Evolutionary conservation across 1,140 invertebrate species (phyloP).

Genomic region (Mya arenaria): DNA sequence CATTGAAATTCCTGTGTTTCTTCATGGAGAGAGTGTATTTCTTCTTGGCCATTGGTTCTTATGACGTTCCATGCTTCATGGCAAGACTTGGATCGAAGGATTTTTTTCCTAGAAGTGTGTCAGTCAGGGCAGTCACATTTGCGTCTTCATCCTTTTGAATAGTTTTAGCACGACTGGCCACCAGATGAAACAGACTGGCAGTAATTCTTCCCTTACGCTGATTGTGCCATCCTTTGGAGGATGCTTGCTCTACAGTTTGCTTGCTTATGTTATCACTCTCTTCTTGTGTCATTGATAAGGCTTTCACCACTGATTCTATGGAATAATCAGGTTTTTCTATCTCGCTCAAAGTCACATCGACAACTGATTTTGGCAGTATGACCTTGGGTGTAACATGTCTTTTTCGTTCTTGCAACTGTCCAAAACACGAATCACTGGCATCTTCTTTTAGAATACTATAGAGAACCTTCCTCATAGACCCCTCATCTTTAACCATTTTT

Average conservation of each 20-base stretch:
- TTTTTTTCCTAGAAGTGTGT: constrained; percentile 6
- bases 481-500: too few species aligned
- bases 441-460: too few species aligned
- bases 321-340: too few species aligned
- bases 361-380: too few species aligned
- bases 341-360: too few species aligned
- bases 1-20: constrained; percentile 27
- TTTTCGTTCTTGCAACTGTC: too few species aligned
- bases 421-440: too few species aligned
- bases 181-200: constrained; percentile 18
- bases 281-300: too few species aligned
- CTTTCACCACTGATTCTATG: too few species aligned
- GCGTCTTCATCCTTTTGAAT: constrained; percentile 7
- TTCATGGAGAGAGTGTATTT: constrained; percentile 11
- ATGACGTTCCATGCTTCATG: constrained; percentile 49
- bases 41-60: constrained; percentile 37
- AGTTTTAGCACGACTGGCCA: neutral
- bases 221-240: neutral
- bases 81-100: neutral
- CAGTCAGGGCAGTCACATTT: neutral
- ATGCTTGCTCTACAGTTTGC: neutral
- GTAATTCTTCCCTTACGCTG: constrained; percentile 32
- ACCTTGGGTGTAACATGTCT: too few species aligned
- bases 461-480: too few species aligned
- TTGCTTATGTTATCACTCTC: too few species aligned